These are phyloP conservation scores for Oscheius myriophilus DNA, from an alignment of 2,888 invertebrate genomes.

Conservation along the genomic window DNA sequence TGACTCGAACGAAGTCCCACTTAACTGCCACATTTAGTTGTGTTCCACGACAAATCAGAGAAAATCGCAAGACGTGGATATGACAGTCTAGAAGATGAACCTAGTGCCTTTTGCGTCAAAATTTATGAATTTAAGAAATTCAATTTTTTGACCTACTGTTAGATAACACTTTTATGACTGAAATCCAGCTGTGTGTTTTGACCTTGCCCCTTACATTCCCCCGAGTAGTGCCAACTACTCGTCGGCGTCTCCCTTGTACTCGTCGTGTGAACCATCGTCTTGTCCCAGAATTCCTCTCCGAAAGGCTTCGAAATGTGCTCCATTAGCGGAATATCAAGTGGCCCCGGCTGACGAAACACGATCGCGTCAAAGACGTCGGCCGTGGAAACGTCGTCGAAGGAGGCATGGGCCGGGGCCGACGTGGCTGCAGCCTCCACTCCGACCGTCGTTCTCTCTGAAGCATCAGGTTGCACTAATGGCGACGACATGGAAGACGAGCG, in stretches of 20 bases:
- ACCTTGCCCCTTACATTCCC: not conserved
- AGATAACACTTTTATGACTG: too few relatives aligned
- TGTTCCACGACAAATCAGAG: too few relatives aligned
- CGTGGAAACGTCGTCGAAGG: constrained; percentile 39
- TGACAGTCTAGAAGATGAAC: too few relatives aligned
- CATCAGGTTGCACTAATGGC: constrained; percentile 32
- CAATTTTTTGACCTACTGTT: too few relatives aligned
- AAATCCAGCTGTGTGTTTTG: not conserved
- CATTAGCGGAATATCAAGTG: constrained; percentile 48
- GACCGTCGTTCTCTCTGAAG: constrained; percentile 33
- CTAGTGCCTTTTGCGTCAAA: too few relatives aligned
- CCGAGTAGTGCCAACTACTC: too few relatives aligned
- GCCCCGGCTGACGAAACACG: constrained; percentile 55
- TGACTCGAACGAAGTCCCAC: too few relatives aligned
- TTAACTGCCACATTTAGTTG: too few relatives aligned
- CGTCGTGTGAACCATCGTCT: too few relatives aligned
- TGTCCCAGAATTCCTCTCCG: constrained; percentile 10
- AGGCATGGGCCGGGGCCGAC: constrained; percentile 12
- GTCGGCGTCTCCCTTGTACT: too few relatives aligned
- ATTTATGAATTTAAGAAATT: too few relatives aligned
- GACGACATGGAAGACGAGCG: constrained; percentile 25
- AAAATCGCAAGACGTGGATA: too few relatives aligned
- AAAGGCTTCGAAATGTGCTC: constrained; percentile 23
- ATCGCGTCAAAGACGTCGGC: constrained; percentile 57
- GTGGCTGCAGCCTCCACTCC: constrained; percentile 6